These are phyloP conservation scores for Paramuricea clavata DNA, from an alignment of 92 coral and sea anemone species.

Conservation along the genomic window DNA sequence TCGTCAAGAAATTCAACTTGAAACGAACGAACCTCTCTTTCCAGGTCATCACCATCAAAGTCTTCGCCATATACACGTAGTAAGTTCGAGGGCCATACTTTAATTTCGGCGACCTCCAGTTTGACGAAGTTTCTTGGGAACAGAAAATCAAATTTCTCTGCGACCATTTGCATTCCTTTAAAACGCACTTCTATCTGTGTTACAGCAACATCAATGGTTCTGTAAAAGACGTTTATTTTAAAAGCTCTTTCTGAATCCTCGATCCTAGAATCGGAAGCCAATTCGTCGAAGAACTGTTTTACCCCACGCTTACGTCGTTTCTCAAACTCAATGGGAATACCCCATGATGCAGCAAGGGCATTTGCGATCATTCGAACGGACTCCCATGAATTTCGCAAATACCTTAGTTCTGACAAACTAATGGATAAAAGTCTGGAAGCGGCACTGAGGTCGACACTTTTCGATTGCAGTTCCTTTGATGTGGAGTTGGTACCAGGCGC, in stretches of 20 bases:
- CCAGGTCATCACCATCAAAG: slow-evolving; percentile 17
- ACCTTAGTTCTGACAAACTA: slow-evolving; percentile 19
- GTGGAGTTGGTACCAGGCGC: no score
- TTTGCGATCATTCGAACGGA: slow-evolving; percentile 14
- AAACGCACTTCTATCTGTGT: slow-evolving; percentile 4
- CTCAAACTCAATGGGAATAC: slow-evolving; percentile 22
- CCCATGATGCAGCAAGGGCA: slow-evolving; percentile 23
- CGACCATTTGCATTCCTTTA: slow-evolving; percentile 22
- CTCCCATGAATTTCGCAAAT: slow-evolving; percentile 9
- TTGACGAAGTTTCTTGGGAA: slow-evolving; percentile 27
- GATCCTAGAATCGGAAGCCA: slow-evolving; percentile 12
- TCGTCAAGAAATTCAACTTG: slow-evolving; percentile 14
- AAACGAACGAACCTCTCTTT: slow-evolving; percentile 25
- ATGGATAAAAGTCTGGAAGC: no score
- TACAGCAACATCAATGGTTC: slow-evolving; percentile 21
- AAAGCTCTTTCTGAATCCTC: slow-evolving; percentile 19
- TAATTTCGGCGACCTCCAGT: neutral
- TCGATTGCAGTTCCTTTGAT: slow-evolving; percentile 24
- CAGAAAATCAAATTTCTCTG: slow-evolving; percentile 22
- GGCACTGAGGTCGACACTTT: slow-evolving; percentile 27
- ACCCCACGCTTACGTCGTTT: slow-evolving; percentile 25
- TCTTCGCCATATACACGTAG: slow-evolving; percentile 18
- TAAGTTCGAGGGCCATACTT: slow-evolving; percentile 3
- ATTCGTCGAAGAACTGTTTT: slow-evolving; percentile 15
- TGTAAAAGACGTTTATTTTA: slow-evolving; percentile 10